phyloP scores from a whole-genome alignment of 1,140 invertebrate species.

The Drosophila navojoa region DNA sequence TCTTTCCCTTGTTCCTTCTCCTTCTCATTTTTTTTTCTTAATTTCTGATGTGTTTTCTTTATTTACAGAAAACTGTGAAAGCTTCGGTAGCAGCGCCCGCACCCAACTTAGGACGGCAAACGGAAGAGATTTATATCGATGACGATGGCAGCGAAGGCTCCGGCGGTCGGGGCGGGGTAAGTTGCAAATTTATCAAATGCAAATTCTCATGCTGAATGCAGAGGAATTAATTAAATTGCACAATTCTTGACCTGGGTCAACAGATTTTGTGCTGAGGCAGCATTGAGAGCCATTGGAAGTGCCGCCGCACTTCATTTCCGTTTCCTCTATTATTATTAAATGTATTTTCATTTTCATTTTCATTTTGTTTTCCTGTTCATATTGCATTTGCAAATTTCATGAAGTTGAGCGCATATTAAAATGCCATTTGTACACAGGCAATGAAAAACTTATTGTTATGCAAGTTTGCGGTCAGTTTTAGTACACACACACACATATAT shows the following conservation, averaged over 20 bases:
- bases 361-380: conserved; percentile 14
- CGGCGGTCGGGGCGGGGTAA: conserved; percentile 84
- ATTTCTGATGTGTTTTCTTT: conserved; percentile 14
- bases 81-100: conserved; percentile 48
- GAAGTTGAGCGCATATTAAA: conserved; percentile 43
- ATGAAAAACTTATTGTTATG: conserved; percentile 44
- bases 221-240: conserved; percentile 6
- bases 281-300: neutral
- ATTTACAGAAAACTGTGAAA: conserved; percentile 78
- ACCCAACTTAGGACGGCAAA: conserved; percentile 49
- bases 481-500: conserved; percentile 9
- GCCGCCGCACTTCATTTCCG: conserved; percentile 6
- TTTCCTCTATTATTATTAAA: conserved; percentile 8
- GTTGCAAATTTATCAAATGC: conserved; percentile 23
- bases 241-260: neutral
- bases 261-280: neutral
- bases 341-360: conserved; percentile 8
- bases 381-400: conserved; percentile 47
- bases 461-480: conserved; percentile 36
- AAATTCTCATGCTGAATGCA: conserved; percentile 4
- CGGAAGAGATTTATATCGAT: conserved; percentile 84
- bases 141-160: conserved; percentile 85
- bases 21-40: neutral
- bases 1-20: conserved; percentile 5
- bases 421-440: conserved; percentile 31